Evolutionary conservation across 2,797 vertebrate species (phyloP), one percentile per base, ranked within the genome.

Genomic region (Siniperca obscura): DNA sequence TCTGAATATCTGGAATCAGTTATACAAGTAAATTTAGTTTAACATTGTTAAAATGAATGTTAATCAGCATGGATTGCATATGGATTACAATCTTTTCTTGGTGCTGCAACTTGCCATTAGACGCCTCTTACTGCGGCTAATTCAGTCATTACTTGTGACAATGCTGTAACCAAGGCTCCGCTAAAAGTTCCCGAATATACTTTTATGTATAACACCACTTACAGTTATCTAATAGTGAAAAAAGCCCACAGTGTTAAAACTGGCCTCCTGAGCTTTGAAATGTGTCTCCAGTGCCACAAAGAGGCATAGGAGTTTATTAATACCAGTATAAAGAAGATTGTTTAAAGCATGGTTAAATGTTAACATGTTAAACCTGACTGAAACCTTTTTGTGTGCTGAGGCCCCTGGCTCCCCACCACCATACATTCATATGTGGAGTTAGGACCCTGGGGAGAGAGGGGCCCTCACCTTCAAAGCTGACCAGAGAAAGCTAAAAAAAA

Each of bases 391-490:
- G 79, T 85, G 77, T 74, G 78, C 59, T 22, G 80, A 86, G 87
- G 22, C 82, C 88, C 85, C 89, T 2, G 2, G 70, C 34, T 87
- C 69, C 80, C 84, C 80, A 76, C 74, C 59, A 89, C 85, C 90
- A 86, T 65, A 85, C 76, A 85, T 89, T 90, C 81, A 89, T 88
- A 83, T 87, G 81, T 80, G 66, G 82, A 87, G 77, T 90, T 89
- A 87, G 82, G 89, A 87, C 89, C 85, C 79, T 22, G 46, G 77
- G 87, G 87, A 77, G 76, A 59, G 81, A 90, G 91, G 83, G 93
- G 91, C 91, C 88, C 90, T 89, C 62, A 86, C 84, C 86, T 90
- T 87, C 82, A 89, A 90, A 90, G 84, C 86, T 84, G 82, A 87
- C 81, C 83, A 80, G 75, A 75, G 76, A 74, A 27, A 27, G 65